Evolutionary conservation across 1,140 invertebrate genomes (phyloP).

Genomic region (Anadara kagoshimensis): DNA sequence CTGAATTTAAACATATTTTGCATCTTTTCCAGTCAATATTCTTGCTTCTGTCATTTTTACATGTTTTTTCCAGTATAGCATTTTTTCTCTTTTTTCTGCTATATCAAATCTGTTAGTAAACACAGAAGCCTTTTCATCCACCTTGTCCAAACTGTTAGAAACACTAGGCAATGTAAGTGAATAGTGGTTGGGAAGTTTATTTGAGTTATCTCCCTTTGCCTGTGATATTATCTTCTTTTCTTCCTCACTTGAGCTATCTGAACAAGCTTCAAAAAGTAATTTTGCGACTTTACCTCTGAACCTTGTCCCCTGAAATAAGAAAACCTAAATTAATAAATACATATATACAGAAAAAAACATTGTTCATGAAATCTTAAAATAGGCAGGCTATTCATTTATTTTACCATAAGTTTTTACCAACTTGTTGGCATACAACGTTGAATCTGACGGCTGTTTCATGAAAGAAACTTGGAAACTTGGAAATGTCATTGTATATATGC

Average conservation of each 20-base stretch:
- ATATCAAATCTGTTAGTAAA: constrained; percentile 93
- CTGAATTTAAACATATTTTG: constrained; percentile 95
- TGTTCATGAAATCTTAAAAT: too few species aligned
- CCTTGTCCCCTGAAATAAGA: too few species aligned
- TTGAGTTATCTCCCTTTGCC: constrained; percentile 20
- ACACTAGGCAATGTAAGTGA: constrained; percentile 32
- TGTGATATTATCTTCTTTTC: constrained; percentile 5
- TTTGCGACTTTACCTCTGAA: too few species aligned
- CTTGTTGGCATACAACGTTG: too few species aligned
- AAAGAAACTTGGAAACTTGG: too few species aligned
- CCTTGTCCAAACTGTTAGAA: not conserved
- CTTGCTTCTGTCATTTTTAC: constrained; percentile 90
- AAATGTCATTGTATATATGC: too few species aligned
- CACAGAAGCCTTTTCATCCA: constrained; percentile 77
- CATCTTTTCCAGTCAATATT: constrained; percentile 83
- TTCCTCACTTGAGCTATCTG: constrained; percentile 23
- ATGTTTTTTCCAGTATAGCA: constrained; percentile 91
- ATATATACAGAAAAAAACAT: too few species aligned
- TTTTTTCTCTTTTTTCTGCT: constrained; percentile 87
- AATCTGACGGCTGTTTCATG: too few species aligned
- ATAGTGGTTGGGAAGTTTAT: constrained; percentile 58
- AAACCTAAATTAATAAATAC: too few species aligned
- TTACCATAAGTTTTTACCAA: too few species aligned
- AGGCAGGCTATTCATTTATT: too few species aligned
- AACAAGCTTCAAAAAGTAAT: too few species aligned